phyloP scores from a whole-genome alignment of 2,113 vertebrate genomes.

The Tupaia tana region DNA sequence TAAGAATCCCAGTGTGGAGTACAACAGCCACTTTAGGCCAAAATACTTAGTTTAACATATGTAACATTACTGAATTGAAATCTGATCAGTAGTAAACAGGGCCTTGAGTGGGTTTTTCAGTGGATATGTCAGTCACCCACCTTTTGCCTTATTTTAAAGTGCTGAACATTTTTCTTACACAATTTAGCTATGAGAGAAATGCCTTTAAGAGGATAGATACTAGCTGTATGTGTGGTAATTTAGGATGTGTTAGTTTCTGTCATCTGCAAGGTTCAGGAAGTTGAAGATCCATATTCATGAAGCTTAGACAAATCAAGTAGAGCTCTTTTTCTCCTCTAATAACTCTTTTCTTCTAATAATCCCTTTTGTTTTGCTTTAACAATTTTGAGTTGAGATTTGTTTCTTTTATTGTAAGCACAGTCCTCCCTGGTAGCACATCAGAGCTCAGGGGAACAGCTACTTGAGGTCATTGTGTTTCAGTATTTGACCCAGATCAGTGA shows the following conservation, averaged over 20 bases:
- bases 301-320: not conserved
- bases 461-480: not conserved
- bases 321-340: not conserved
- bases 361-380: conserved; percentile 25
- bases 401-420: not conserved
- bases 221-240: fast-evolving
- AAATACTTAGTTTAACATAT: too few species aligned
- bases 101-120: not conserved
- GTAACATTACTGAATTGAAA: not conserved
- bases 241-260: not conserved
- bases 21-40: too few species aligned
- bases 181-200: conserved; percentile 24
- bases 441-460: not conserved
- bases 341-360: not conserved
- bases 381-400: not conserved
- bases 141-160: not conserved
- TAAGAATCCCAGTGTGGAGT: too few species aligned
- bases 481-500: conserved; percentile 20
- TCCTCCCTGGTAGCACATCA: not conserved
- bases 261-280: not conserved
- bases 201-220: not conserved
- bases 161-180: not conserved
- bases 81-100: not conserved
- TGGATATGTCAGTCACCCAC: not conserved
- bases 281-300: not conserved